Percentiles rank a stretch among this genome's conserved stretches.
Conservation (phyloP, 2,888 invertebrate genomes). For the Eurytoma adleriae region DNA sequence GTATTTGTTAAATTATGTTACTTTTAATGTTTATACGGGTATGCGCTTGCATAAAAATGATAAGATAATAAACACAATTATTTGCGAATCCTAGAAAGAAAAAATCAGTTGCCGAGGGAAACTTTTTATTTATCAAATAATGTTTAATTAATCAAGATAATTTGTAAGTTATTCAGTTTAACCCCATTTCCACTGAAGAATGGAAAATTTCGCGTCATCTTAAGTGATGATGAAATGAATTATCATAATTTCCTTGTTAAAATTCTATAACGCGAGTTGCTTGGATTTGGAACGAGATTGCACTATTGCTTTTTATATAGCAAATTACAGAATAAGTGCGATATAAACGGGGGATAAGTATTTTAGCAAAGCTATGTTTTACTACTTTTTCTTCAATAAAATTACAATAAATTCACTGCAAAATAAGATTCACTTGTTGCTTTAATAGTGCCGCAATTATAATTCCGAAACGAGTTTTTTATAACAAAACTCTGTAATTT, state of each 20-base stretch:
- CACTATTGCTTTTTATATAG: too few relatives aligned
- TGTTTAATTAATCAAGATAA: slow-evolving; percentile 9
- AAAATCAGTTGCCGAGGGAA: not conserved
- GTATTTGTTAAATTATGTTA: not conserved
- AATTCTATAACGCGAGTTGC: too few relatives aligned
- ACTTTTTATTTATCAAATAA: not conserved
- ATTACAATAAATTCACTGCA: too few relatives aligned
- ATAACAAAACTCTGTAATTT: too few relatives aligned
- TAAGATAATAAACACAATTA: slow-evolving; percentile 24
- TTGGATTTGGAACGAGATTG: too few relatives aligned
- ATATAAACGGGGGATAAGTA: too few relatives aligned
- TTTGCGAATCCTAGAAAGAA: not conserved
- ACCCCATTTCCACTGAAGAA: not conserved
- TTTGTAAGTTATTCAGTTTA: not conserved
- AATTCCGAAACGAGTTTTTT: too few relatives aligned
- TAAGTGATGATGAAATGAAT: not conserved
- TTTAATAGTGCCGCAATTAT: too few relatives aligned
- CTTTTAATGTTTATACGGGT: not conserved
- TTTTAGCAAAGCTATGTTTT: too few relatives aligned
- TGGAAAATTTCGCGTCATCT: not conserved
- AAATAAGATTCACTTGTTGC: too few relatives aligned
- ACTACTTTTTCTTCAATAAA: too few relatives aligned
- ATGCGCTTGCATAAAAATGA: not conserved
- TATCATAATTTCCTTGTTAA: slow-evolving; percentile 18
- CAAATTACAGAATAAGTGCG: too few relatives aligned